A percentile compares a stretch with the other conserved stretches of the same genome.
phyloP scores from a whole-genome alignment of 2,797 vertebrate genomes.

The Champsocephalus esox region DNA sequence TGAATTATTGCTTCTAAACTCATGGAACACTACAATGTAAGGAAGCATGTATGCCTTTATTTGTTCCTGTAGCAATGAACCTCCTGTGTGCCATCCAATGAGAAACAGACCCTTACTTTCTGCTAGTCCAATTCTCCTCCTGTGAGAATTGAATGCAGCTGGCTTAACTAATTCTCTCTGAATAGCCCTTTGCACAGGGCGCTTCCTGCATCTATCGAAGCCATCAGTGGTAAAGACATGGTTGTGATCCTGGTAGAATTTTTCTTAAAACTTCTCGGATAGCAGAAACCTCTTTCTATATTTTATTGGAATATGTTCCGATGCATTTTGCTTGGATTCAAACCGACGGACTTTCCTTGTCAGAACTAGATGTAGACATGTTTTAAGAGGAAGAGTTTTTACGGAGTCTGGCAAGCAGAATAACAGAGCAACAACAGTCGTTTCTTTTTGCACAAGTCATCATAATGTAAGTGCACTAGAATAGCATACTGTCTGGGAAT shows the following conservation, averaged over 20 bases:
- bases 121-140: constrained; percentile 20
- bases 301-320: not conserved
- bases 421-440: not conserved
- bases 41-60: not conserved
- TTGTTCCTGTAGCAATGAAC: constrained; percentile 4
- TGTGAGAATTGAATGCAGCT: constrained; percentile 36
- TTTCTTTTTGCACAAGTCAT: constrained; percentile 3
- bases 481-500: not conserved
- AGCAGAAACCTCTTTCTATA: not conserved
- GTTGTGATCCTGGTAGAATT: constrained; percentile 3
- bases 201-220: constrained; percentile 20
- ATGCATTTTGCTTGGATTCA: not conserved
- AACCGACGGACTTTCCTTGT: not conserved
- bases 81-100: constrained; percentile 16
- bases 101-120: constrained; percentile 4
- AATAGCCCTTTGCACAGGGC: constrained; percentile 35
- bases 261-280: not conserved
- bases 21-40: not conserved
- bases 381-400: not conserved
- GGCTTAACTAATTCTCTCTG: constrained; percentile 31
- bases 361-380: constrained; percentile 5
- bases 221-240: constrained; percentile 7
- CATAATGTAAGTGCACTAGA: not conserved
- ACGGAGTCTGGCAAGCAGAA: constrained; percentile 10
- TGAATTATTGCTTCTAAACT: not conserved